These are phyloP conservation scores for Fragum sueziense DNA, from an alignment of 2,888 invertebrate species.

Conservation along the genomic window DNA sequence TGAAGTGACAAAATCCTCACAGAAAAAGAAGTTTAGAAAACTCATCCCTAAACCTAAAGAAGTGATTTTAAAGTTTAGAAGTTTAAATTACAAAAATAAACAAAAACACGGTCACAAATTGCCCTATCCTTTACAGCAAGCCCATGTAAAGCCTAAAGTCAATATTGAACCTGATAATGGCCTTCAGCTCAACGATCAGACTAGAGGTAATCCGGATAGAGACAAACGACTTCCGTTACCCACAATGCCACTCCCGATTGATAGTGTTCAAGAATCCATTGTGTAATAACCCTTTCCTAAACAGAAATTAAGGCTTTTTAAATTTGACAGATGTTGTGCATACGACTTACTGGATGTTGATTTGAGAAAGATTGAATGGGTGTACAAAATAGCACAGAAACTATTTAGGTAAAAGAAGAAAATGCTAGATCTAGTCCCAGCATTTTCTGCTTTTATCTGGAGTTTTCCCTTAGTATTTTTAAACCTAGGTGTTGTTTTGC, in stretches of 20 bases:
- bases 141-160: background rate
- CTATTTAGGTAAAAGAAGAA: background rate
- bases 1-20: slow-evolving; percentile 45
- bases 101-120: slow-evolving; percentile 45
- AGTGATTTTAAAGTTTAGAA: slow-evolving; percentile 55
- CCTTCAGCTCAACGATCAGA: background rate
- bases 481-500: too few species aligned
- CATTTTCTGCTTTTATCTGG: too few species aligned
- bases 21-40: slow-evolving; percentile 48
- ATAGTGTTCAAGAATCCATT: slow-evolving; percentile 60
- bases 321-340: background rate
- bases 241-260: slow-evolving; percentile 52
- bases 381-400: background rate
- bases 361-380: background rate
- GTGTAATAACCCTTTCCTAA: slow-evolving; percentile 22
- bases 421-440: too few species aligned
- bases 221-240: slow-evolving; percentile 24
- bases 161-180: slow-evolving; percentile 1
- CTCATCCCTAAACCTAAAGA: slow-evolving; percentile 58
- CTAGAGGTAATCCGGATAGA: slow-evolving; percentile 7
- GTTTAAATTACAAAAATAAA: slow-evolving; percentile 60
- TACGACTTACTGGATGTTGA: background rate
- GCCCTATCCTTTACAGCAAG: slow-evolving; percentile 53
- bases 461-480: too few species aligned
- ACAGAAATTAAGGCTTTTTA: background rate